phyloP scores from a whole-genome alignment of 2,888 invertebrate genomes.

The Prosapia bicincta region DNA sequence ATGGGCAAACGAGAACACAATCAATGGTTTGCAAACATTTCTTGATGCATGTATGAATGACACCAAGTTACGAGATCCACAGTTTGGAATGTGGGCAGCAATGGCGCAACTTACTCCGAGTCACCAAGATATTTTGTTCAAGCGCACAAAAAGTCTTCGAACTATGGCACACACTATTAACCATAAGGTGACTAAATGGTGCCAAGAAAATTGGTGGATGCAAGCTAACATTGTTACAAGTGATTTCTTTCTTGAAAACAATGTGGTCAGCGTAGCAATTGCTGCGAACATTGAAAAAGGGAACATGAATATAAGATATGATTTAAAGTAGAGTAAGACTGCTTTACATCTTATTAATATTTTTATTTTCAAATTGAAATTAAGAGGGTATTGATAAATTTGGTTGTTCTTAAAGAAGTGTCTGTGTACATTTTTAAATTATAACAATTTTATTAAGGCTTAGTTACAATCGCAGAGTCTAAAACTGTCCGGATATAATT shows the following conservation, averaged over 20 bases:
- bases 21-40: conserved; percentile 43
- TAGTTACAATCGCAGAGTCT: too few relatives aligned
- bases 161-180: conserved; percentile 42
- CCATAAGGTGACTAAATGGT: conserved; percentile 47
- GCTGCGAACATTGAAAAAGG: conserved; percentile 45
- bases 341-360: too few relatives aligned
- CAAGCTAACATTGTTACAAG: conserved; percentile 50
- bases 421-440: too few relatives aligned
- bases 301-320: conserved; percentile 29
- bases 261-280: conserved; percentile 50
- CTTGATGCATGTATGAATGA: conserved; percentile 42
- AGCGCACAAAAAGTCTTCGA: conserved; percentile 34
- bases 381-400: too few relatives aligned
- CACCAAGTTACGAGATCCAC: conserved; percentile 20
- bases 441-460: too few relatives aligned
- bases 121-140: conserved; percentile 44
- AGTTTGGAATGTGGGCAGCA: conserved; percentile 44
- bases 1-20: conserved; percentile 56
- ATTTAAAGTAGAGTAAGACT: too few relatives aligned
- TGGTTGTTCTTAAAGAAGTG: too few relatives aligned
- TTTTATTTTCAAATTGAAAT: too few relatives aligned
- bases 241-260: conserved; percentile 52
- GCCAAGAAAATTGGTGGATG: conserved; percentile 47
- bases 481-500: too few relatives aligned
- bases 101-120: conserved; percentile 55